Evolutionary conservation across 2,888 invertebrate species (phyloP).

Genomic region (Tipula unca): DNA sequence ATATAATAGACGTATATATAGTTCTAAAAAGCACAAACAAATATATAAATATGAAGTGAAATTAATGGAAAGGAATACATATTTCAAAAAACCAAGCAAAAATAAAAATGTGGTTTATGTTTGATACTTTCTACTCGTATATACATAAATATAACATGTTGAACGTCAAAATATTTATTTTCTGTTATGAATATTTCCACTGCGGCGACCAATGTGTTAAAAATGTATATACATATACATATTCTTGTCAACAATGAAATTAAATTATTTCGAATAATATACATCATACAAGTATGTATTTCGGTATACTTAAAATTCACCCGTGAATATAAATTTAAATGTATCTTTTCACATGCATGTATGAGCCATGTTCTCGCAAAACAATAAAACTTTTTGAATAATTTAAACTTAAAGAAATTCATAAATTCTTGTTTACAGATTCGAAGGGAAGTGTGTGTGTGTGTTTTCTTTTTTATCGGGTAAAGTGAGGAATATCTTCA

Average conservation of each 20-base stretch:
- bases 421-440: neutral
- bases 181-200: neutral
- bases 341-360: neutral
- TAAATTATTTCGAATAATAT: neutral
- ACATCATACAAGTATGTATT: neutral
- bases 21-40: no score
- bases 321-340: neutral
- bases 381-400: neutral
- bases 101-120: no score
- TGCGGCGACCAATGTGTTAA: neutral
- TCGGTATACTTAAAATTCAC: neutral
- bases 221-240: neutral
- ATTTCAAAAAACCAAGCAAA: no score
- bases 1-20: no score
- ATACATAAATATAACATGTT: no score
- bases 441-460: no score
- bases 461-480: no score
- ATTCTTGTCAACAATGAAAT: neutral
- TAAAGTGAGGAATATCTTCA: no score
- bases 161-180: no score
- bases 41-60: no score
- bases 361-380: neutral
- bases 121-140: no score
- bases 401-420: neutral
- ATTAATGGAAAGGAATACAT: no score